phyloP scores from a whole-genome alignment of 2,797 vertebrate genomes.

The Tokudaia tokunoshimensis region DNA sequence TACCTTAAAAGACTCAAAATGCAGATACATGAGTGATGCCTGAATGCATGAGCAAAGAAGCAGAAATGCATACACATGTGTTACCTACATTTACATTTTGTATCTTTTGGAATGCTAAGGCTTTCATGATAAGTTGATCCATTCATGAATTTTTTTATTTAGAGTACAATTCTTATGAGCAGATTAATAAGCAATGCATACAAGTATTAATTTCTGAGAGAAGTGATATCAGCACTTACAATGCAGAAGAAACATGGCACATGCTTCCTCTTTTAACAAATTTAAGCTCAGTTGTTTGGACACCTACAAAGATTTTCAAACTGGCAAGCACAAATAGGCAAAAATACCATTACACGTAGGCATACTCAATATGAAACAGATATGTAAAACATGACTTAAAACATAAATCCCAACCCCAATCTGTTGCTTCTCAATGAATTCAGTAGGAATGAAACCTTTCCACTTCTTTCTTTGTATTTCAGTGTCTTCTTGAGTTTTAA shows the following conservation, averaged over 20 bases:
- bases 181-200: slow-evolving; percentile 31
- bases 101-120: slow-evolving; percentile 62
- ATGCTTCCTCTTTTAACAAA: slow-evolving; percentile 58
- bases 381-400: slow-evolving; percentile 74
- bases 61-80: neutral
- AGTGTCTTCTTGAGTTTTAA: slow-evolving; percentile 67
- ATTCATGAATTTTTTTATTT: slow-evolving; percentile 58
- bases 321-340: slow-evolving; percentile 68
- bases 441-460: slow-evolving; percentile 51
- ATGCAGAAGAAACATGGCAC: slow-evolving; percentile 14
- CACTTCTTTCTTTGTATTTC: slow-evolving; percentile 70
- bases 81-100: neutral
- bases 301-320: slow-evolving; percentile 78
- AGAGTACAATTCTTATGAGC: slow-evolving; percentile 50
- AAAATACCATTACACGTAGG: slow-evolving; percentile 61
- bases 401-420: slow-evolving; percentile 70
- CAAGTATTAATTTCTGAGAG: slow-evolving; percentile 59
- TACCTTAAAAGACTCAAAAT: slow-evolving; percentile 26
- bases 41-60: neutral
- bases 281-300: slow-evolving; percentile 51
- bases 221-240: slow-evolving; percentile 12
- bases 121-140: neutral
- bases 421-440: slow-evolving; percentile 64
- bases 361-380: slow-evolving; percentile 54
- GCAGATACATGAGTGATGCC: neutral